Evolutionary conservation across 2,797 vertebrate genomes (phyloP).

Genomic region (Glyptemys insculpta): DNA sequence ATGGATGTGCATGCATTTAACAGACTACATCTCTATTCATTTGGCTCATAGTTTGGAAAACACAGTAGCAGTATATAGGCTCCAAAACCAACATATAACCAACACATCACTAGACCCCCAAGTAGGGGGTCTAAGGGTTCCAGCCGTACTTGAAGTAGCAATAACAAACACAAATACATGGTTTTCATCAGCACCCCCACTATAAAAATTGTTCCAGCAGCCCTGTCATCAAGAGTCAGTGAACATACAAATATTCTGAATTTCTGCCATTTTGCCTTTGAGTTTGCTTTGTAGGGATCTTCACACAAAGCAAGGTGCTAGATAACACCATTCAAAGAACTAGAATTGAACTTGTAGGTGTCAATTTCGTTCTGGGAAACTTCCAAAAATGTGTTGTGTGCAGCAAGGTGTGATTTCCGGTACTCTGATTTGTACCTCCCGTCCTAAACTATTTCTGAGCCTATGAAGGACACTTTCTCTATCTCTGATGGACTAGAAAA

Average conservation of each 20-base stretch:
- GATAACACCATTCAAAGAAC: not conserved
- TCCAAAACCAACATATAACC: not conserved
- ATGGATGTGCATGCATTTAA: constrained; percentile 17
- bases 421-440: constrained; percentile 6
- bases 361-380: not conserved
- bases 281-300: not conserved
- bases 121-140: too few relatives aligned
- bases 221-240: not conserved
- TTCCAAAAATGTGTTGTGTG: not conserved
- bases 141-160: too few relatives aligned
- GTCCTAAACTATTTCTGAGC: not conserved
- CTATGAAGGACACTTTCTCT: not conserved
- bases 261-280: not conserved
- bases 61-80: not conserved
- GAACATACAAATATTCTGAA: not conserved
- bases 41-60: constrained; percentile 36
- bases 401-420: not conserved
- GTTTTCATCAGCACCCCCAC: too few relatives aligned
- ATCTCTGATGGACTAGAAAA: not conserved
- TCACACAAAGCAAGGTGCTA: not conserved
- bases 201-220: too few relatives aligned
- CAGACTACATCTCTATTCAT: constrained; percentile 37
- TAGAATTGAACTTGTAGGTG: rapidly evolving
- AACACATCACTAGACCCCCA: not conserved
- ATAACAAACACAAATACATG: too few relatives aligned